Evolutionary conservation across 64 coral and sea anemone species (phyloP).

Genomic region (Anthopleura sola): DNA sequence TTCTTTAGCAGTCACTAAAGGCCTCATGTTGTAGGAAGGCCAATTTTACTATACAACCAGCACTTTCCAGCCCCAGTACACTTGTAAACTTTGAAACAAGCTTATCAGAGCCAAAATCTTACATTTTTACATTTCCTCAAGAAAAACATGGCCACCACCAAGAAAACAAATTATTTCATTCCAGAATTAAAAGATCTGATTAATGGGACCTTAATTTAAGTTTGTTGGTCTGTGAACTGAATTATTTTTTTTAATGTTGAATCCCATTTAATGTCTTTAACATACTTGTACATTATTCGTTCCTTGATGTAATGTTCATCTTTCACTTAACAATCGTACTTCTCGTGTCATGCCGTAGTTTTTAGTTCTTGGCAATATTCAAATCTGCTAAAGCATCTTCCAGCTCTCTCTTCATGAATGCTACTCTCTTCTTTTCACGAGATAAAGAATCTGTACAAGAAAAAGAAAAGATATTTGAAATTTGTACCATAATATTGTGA

Average conservation of each 20-base stretch:
- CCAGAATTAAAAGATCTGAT: neutral
- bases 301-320: neutral
- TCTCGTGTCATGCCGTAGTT: neutral
- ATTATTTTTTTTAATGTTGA: neutral
- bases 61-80: neutral
- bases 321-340: neutral
- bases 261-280: conserved; percentile 6
- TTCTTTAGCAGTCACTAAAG: too few species aligned
- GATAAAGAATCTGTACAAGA: conserved; percentile 17
- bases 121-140: neutral
- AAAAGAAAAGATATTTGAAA: neutral
- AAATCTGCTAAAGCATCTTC: conserved; percentile 62
- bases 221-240: neutral
- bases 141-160: neutral
- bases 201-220: neutral
- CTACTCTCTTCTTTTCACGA: conserved; percentile 55
- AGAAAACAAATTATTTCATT: neutral
- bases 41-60: too few species aligned
- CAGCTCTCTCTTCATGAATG: conserved; percentile 46
- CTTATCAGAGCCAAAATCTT: neutral
- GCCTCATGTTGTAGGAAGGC: too few species aligned
- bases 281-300: neutral
- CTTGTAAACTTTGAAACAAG: neutral
- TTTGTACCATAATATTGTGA: too few species aligned
- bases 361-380: conserved; percentile 16